A percentile compares a stretch with the other conserved stretches of the same genome.
Conservation (phyloP, 2,797 vertebrate genomes). For the Megalops cyprinoides region DNA sequence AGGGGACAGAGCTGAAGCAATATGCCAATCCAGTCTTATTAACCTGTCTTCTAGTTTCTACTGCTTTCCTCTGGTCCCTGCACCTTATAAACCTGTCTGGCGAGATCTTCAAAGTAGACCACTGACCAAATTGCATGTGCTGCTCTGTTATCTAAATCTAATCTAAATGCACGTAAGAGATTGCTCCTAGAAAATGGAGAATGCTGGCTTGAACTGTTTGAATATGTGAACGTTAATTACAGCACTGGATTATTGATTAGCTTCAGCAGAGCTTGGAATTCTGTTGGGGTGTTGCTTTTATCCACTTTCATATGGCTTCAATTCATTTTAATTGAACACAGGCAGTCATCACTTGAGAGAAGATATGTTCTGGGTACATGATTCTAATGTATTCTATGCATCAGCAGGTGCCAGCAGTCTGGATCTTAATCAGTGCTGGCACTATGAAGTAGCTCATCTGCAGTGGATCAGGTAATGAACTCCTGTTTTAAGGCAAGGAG, state of each 20-base stretch:
- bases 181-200: no score
- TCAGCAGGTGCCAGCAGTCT: neutral
- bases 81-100: no score
- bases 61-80: neutral
- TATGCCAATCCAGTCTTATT: no score
- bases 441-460: neutral
- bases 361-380: neutral
- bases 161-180: no score
- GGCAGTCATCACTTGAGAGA: neutral
- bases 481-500: neutral
- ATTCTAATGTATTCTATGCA: neutral
- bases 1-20: no score
- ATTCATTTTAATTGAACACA: no score
- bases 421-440: neutral
- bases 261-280: neutral
- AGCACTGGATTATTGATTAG: no score
- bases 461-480: neutral
- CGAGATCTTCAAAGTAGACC: no score
- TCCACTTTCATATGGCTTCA: neutral
- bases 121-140: no score
- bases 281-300: neutral
- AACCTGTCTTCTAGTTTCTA: no score
- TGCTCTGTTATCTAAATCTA: neutral
- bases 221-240: no score
- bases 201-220: no score